Evolutionary conservation across 2,113 vertebrate genomes (phyloP).

Genomic region (Morone saxatilis): DNA sequence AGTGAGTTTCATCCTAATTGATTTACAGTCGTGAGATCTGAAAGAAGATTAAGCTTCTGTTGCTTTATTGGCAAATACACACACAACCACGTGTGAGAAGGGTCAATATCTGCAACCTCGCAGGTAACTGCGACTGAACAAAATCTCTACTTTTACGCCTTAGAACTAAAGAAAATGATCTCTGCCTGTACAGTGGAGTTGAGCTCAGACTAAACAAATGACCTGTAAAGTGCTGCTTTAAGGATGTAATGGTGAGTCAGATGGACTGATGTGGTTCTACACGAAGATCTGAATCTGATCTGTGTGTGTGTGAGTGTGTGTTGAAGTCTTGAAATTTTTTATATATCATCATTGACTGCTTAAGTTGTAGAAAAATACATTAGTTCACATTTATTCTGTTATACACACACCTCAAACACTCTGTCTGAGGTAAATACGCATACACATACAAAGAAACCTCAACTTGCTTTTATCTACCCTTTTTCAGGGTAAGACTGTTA

Average conservation of each 20-base stretch:
- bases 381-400: background rate
- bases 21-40: no score
- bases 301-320: background rate
- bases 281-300: background rate
- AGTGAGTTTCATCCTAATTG: background rate
- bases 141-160: background rate
- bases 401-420: background rate
- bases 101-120: background rate
- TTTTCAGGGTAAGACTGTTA: background rate
- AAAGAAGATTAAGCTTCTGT: no score
- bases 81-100: background rate
- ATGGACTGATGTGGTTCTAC: background rate
- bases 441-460: background rate
- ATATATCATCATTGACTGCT: background rate
- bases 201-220: background rate
- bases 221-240: conserved; percentile 5
- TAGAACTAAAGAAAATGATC: background rate
- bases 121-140: background rate
- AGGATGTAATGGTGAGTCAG: conserved; percentile 18
- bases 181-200: no score
- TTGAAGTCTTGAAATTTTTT: no score
- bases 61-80: no score
- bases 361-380: no score
- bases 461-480: background rate
- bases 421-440: no score